Conservation (phyloP, 1,140 invertebrate species). For the Trachymyrmex cornetzi region DNA sequence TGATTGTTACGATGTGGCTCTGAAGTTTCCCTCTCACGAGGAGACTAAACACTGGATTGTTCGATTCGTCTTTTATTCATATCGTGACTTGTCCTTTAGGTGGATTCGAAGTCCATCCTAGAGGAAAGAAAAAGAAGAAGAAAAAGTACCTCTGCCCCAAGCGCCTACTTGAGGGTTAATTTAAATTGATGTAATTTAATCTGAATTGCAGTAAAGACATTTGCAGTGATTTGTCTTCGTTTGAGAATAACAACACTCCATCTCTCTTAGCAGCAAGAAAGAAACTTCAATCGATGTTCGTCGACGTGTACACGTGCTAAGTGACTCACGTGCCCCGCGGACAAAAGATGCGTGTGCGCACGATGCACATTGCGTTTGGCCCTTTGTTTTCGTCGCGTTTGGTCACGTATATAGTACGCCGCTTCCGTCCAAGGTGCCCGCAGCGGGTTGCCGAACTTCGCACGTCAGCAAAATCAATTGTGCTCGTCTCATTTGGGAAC, state of each 20-base stretch:
- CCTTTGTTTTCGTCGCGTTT: background rate
- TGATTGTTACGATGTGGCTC: too few relatives aligned
- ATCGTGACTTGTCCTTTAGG: too few relatives aligned
- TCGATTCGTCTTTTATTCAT: too few relatives aligned
- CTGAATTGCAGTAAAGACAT: background rate
- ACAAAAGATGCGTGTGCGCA: slow-evolving; percentile 12
- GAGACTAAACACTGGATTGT: too few relatives aligned
- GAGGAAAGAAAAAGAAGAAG: too few relatives aligned
- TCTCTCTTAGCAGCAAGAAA: too few relatives aligned
- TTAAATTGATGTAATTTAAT: too few relatives aligned
- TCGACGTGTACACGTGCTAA: slow-evolving; percentile 32
- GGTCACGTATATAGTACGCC: slow-evolving; percentile 21
- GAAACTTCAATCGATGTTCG: background rate
- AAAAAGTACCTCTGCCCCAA: too few relatives aligned
- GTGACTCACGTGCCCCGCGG: slow-evolving; percentile 41
- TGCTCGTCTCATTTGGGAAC: background rate
- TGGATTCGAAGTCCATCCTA: too few relatives aligned
- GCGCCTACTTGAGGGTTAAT: too few relatives aligned
- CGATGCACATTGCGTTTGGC: background rate
- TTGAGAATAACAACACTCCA: too few relatives aligned
- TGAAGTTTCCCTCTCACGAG: too few relatives aligned
- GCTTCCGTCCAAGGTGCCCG: background rate
- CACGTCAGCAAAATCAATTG: slow-evolving; percentile 13
- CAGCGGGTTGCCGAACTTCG: background rate
- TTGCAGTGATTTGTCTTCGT: background rate